Evolutionary conservation across 2,888 invertebrate species (phyloP), one percentile per base, ranked within the genome.

Genomic region (Brachylomia viminalis): DNA sequence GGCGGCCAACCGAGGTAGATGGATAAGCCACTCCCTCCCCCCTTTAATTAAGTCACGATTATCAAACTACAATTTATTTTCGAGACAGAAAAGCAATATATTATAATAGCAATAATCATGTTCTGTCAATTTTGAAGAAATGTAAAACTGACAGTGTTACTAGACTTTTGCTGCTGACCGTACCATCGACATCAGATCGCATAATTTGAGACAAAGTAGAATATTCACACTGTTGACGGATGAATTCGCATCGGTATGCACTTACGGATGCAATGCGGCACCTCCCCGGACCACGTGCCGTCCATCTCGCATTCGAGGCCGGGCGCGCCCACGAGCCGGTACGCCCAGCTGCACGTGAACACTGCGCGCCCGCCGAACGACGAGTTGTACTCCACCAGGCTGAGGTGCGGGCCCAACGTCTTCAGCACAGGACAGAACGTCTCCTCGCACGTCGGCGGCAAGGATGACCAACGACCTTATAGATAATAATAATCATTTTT

Each of bases 261-360:
- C 97, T 97, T 94, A 98, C 98, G 98, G 89, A 97, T 95, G 93
- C 98, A 99, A 86, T 97, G 97, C 33, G 98, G 98, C 84, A 98
- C 97, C 61, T 97, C 97, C 59, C 98, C 98, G 75, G 98, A 98
- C 98, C 98, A 99, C 81, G 96, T 97, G 75, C 98, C 98, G 92
- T 98, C 97, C 71, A 97, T 97, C 91, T 98, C 98, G 94, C 99
- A 99, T 93, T 98, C 98, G 79, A 98, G 97, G 54, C 98, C 98
- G 13, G 98, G 98, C 65, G 97, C 97, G 20, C 98, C 99, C 71
- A 97, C 96, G 71, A 99, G 97, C 81, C 97, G 97, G 93, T 98
- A 98, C 75, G 98, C 98, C 98, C 98, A 98, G 82, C 98, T 97
- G 92, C 99, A 99, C 84, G 97, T 97, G 95, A 98, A 99, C 86